phyloP scores from a whole-genome alignment of 1,140 invertebrate genomes.

The Helicoverpa zea region DNA sequence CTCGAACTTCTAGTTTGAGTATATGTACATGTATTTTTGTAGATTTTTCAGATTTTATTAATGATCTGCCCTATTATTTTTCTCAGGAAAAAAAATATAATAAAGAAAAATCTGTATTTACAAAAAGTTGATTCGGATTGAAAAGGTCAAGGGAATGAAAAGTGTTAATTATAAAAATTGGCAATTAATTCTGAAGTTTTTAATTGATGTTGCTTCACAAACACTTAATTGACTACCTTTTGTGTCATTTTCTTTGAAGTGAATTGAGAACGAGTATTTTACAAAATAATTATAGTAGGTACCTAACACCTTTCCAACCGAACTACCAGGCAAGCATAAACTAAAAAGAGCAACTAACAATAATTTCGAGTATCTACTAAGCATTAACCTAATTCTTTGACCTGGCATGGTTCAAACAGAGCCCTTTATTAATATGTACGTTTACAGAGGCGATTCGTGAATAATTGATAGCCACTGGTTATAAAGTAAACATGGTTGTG shows the following conservation, averaged over 20 bases:
- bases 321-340: conserved; percentile 37
- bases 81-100: not conserved
- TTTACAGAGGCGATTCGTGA: conserved; percentile 18
- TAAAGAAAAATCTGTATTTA: not conserved
- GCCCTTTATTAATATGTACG: conserved; percentile 37
- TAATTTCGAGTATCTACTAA: conserved; percentile 20
- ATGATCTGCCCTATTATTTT: too few species aligned
- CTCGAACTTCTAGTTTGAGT: too few species aligned
- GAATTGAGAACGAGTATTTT: too few species aligned
- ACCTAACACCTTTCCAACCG: not conserved
- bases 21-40: too few species aligned
- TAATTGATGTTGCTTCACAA: not conserved
- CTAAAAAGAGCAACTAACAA: conserved; percentile 27
- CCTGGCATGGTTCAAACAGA: conserved; percentile 21
- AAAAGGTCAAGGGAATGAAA: conserved; percentile 1
- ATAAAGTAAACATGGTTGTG: conserved; percentile 36
- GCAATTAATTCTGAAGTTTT: not conserved
- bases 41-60: too few species aligned
- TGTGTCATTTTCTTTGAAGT: too few species aligned
- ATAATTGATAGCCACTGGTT: conserved; percentile 32
- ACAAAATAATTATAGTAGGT: too few species aligned
- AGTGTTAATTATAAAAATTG: not conserved
- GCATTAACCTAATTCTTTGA: conserved; percentile 42
- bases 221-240: not conserved
- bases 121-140: not conserved